phyloP scores from a whole-genome alignment of 2,113 vertebrate genomes.

The Microtus richardsoni region DNA sequence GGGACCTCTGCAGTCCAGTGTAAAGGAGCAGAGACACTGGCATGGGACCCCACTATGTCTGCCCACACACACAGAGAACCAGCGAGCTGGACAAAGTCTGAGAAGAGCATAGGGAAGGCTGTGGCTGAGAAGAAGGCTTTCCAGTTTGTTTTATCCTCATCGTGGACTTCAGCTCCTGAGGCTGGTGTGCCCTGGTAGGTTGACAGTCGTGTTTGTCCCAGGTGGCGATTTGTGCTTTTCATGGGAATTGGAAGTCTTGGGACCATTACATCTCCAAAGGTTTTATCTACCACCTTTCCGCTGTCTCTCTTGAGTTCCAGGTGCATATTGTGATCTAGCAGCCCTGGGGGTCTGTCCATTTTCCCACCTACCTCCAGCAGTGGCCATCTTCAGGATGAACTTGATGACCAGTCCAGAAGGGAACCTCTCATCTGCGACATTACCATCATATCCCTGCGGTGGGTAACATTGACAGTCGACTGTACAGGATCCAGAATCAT shows the following conservation, averaged over 20 bases:
- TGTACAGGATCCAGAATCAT: neutral
- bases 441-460: neutral
- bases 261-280: neutral
- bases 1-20: neutral
- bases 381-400: neutral
- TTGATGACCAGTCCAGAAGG: neutral
- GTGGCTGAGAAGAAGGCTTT: neutral
- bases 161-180: neutral
- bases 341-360: neutral
- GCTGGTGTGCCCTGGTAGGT: no score
- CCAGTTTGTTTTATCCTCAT: neutral
- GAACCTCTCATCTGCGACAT: neutral
- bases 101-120: neutral
- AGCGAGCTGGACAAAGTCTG: neutral
- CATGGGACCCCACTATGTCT: neutral
- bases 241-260: neutral
- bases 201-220: neutral
- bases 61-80: neutral
- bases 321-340: neutral
- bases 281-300: neutral
- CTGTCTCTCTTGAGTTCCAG: neutral
- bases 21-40: neutral
- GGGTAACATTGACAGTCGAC: neutral
- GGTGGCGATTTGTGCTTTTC: neutral
- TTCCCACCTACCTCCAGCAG: neutral